Conservation (phyloP, 2,888 invertebrate genomes). For the Platerodrilus igneus region DNA sequence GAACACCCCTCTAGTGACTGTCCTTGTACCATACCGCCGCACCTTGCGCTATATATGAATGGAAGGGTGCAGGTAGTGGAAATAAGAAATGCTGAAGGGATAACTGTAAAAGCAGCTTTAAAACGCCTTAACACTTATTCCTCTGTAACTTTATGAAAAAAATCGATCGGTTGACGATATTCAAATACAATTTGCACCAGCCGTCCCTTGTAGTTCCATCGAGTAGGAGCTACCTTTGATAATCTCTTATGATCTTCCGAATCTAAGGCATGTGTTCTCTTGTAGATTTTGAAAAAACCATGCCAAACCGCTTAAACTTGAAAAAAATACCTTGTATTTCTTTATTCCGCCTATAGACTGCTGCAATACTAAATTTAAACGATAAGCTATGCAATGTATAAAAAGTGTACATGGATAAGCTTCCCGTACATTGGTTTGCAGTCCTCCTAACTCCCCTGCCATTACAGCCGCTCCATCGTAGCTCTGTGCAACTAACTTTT, state of each 20-base stretch:
- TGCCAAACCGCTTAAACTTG: constrained; percentile 28
- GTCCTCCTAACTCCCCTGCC: constrained; percentile 31
- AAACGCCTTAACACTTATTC: too few species aligned
- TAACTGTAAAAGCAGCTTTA: too few species aligned
- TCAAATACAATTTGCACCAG: constrained; percentile 23
- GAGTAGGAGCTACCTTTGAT: constrained; percentile 20
- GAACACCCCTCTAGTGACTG: too few species aligned
- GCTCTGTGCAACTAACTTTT: constrained; percentile 36
- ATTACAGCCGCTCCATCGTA: constrained; percentile 37
- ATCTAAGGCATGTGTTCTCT: constrained; percentile 24
- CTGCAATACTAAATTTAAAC: constrained; percentile 25
- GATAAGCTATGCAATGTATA: constrained; percentile 23
- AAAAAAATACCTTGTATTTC: constrained; percentile 34
- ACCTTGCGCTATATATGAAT: too few species aligned
- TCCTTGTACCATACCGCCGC: too few species aligned
- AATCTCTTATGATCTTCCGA: constrained; percentile 18
- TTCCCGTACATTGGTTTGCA: constrained; percentile 34
- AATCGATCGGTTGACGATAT: constrained; percentile 12
- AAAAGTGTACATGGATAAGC: constrained; percentile 27
- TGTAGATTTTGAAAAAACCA: constrained; percentile 33
- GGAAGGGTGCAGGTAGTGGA: too few species aligned
- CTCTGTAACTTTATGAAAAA: too few species aligned
- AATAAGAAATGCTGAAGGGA: too few species aligned
- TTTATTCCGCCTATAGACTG: constrained; percentile 29
- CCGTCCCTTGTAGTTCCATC: constrained; percentile 25